Conservation (phyloP, 2,797 vertebrate species). For the Manis pentadactyla region DNA sequence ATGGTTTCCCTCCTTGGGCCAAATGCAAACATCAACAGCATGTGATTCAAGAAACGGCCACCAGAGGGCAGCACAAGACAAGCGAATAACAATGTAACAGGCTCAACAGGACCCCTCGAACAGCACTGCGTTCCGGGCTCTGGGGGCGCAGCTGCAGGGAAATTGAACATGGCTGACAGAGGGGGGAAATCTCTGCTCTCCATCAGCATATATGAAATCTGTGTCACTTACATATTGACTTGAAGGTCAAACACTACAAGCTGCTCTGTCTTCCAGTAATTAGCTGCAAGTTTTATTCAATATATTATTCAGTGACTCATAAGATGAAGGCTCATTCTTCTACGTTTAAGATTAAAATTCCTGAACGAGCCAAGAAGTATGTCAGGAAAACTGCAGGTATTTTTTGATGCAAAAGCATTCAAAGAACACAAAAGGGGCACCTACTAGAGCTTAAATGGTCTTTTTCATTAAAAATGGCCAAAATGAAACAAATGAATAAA, state of each 20-base stretch:
- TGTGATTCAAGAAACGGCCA: conserved; percentile 75
- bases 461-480: not conserved
- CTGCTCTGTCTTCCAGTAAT: not conserved
- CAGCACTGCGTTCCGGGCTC: conserved; percentile 8
- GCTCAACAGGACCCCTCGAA: not conserved
- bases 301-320: not conserved
- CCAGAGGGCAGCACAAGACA: conserved; percentile 83
- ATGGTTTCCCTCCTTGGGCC: not conserved
- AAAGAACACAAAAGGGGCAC: not conserved
- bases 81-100: conserved; percentile 22
- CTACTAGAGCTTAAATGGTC: not conserved
- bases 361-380: not conserved
- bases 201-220: conserved; percentile 28
- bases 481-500: not conserved
- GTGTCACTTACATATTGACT: not conserved
- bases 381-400: not conserved
- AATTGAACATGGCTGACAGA: conserved; percentile 45
- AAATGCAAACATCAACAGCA: not conserved
- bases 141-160: not conserved
- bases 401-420: not conserved
- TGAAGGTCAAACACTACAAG: not conserved
- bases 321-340: not conserved
- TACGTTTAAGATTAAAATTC: conserved; percentile 7
- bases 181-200: not conserved
- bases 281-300: not conserved